A percentile compares a stretch with the other conserved stretches of the same genome.
Conservation (phyloP, 2,797 vertebrate species). For the Nannoperca obscura region DNA sequence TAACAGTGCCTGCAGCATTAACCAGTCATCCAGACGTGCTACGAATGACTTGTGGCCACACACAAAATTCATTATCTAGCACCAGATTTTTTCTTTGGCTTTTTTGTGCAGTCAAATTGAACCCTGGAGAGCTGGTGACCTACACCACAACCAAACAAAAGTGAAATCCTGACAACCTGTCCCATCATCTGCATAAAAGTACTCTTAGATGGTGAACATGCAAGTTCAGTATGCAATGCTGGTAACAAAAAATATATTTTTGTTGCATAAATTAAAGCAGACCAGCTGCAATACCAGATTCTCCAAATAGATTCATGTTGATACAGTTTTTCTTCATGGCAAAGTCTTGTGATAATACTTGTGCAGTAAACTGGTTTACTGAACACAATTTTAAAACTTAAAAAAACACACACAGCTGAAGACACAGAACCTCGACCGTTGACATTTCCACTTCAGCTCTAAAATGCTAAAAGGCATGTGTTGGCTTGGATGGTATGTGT, state of each 20-base stretch:
- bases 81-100: neutral
- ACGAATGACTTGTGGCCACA: neutral
- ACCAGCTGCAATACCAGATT: neutral
- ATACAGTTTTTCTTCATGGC: neutral
- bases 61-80: slow-evolving; percentile 7
- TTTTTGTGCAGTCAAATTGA: slow-evolving; percentile 24
- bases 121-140: slow-evolving; percentile 4
- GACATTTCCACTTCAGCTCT: slow-evolving; percentile 26
- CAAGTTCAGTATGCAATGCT: neutral
- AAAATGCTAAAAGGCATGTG: slow-evolving; percentile 29
- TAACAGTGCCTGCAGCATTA: slow-evolving; percentile 2
- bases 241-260: neutral
- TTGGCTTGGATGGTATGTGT: too few species aligned
- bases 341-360: neutral
- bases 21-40: slow-evolving; percentile 6
- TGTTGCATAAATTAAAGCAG: neutral
- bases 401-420: neutral
- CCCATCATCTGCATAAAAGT: neutral
- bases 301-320: neutral
- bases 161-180: slow-evolving; percentile 3
- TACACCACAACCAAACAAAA: slow-evolving; percentile 6
- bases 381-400: neutral
- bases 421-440: neutral
- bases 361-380: neutral
- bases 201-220: neutral